Evolutionary conservation across 2,888 invertebrate species (phyloP), one percentile per base, ranked within the genome.

Genomic region (Erebia palarica): DNA sequence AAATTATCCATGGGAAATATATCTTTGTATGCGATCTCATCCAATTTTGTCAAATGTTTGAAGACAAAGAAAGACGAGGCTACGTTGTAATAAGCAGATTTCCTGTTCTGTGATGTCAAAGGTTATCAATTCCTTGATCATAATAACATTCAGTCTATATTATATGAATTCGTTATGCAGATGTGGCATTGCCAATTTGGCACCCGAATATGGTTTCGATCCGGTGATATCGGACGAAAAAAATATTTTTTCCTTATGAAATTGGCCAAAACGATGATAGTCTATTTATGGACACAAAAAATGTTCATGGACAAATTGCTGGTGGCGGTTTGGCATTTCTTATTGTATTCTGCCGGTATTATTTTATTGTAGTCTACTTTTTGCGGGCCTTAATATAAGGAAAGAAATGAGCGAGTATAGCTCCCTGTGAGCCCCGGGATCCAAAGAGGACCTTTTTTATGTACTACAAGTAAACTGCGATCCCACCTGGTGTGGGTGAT

Each of bases 151-250:
- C 47, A n/a, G 47, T 47, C 14, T 21, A 63, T 71, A 69, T 59
- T 73, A 73, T 73, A 69, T 64, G 71, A 74, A 74, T 72, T 65
- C 60, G 53, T 21, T 10, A 65, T 47, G 65, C 57, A 49, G 67
- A 59, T 60, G 59, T 57, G 64, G 65, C 65, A 55, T 36, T 59
- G 71, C 73, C 74, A 74, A 74, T 73, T 74, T 73, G 73, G 73
- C 73, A 73, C 68, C 66, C 64, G 67, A 21, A 65, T 67, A 59
- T 59, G 49, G 60, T 60, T 67, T 58, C 69, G 72, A 68, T 73
- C 51, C 13, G 11, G 65, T 66, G 66, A 66, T 66, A 66, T 53
- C 59, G 27, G 16, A 13, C 59, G 69, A 59, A 58, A 70, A 70
- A 73, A 70, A 70, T 68, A 27, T 68, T 68, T 66, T 27, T 67